Evolutionary conservation across 2,113 vertebrate species (phyloP), one percentile per base, ranked within the genome.

Genomic region (Channa argus): DNA sequence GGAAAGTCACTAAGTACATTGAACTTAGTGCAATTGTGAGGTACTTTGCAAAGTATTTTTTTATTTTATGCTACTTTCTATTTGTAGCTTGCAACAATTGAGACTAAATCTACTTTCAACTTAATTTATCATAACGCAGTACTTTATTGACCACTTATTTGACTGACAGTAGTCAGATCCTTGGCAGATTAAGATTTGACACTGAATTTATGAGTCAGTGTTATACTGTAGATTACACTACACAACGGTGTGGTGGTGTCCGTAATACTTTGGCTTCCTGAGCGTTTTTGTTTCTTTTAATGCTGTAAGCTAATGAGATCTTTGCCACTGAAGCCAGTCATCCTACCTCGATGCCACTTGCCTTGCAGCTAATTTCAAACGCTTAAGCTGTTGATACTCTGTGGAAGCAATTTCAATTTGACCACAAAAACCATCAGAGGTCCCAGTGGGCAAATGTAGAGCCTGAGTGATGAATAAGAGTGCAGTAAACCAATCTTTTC

Each of bases 301-400:
- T 60, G 41, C 58, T 51, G 49, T 41, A 60, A 66, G 62, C 71
- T 86, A 90, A 89, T 87, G 65, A 81, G 88, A 87, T 86, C 84
- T 89, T 68, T 2, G 1, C 38, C 46, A 50, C 71, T 62, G 66
- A 85, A 78, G 82, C 63, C 60, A 37, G 56, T 68, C 75, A 59
- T 72, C 37, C 55, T 60, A 3, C 66, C 67, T 71, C 43, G 24
- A 38, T 10, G 5, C 43, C 38, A 24, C 63, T 75, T 53, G 37
- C 63, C 75, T 70, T 36, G 39, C 13, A 24, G 85, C 88, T 93
- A 90, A 92, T 89, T 92, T 79, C 77, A 79, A 84, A 54, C 52
- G 71, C 51, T 38, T 92, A 91, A 92, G 80, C 86, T 85, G 89
- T 74, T 90, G 83, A 82, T 78, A 36, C 52, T 84, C 79, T 69